These are phyloP conservation scores for Melipona quadrifasciata DNA, from an alignment of 1,140 invertebrate genomes.

Conservation along the genomic window DNA sequence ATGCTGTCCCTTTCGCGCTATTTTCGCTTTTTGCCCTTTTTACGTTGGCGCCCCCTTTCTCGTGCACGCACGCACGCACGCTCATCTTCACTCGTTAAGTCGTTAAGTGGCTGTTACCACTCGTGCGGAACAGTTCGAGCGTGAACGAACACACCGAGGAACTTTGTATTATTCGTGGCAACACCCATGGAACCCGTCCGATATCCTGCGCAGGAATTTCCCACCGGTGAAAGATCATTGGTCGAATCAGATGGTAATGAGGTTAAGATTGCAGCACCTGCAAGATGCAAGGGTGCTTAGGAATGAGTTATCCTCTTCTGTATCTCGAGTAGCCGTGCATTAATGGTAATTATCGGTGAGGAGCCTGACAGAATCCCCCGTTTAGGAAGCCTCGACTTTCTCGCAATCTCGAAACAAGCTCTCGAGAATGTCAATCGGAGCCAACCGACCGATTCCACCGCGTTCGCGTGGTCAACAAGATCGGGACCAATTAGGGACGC, in stretches of 20 bases:
- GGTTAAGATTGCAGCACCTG: neutral
- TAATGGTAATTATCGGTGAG: neutral
- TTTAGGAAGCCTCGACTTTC: neutral
- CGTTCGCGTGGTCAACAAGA: neutral
- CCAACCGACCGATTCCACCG: no score
- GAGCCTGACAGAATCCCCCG: neutral
- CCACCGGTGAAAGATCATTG: neutral
- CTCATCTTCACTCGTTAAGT: conserved; percentile 49
- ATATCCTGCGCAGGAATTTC: neutral
- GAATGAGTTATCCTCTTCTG: neutral
- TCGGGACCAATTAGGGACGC: neutral
- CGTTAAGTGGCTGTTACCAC: conserved; percentile 42
- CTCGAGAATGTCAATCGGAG: neutral
- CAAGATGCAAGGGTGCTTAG: neutral
- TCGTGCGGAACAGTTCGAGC: neutral
- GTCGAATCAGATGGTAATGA: neutral
- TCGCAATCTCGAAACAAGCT: neutral
- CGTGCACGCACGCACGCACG: neutral
- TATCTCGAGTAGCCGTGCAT: neutral
- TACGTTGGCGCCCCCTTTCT: neutral
- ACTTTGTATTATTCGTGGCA: neutral
- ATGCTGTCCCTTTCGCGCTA: neutral
- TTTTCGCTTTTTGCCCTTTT: neutral
- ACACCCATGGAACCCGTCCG: neutral
- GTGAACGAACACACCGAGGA: neutral